Conservation (phyloP, 2,797 vertebrate genomes). For the Galaxias olidus region DNA sequence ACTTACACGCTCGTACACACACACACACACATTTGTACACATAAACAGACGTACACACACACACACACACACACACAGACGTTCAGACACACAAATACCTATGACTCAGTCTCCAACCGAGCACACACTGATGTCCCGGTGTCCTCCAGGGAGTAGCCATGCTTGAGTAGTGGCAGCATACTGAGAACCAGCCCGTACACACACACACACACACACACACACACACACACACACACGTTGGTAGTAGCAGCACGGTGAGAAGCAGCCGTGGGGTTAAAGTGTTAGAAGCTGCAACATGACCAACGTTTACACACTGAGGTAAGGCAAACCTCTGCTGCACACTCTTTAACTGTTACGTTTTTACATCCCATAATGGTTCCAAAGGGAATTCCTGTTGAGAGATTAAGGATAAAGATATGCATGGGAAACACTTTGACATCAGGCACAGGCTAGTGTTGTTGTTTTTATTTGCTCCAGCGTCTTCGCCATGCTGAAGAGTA, state of each 20-base stretch:
- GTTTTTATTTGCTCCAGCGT: too few relatives aligned
- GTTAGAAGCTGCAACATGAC: neutral
- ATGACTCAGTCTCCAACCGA: too few relatives aligned
- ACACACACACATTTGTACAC: neutral
- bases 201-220: neutral
- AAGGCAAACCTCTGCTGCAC: neutral
- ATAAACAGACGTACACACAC: too few relatives aligned
- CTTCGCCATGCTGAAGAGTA: too few relatives aligned
- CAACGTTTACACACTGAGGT: slow-evolving; percentile 10
- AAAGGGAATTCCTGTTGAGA: neutral
- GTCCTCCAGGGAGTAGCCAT: too few relatives aligned
- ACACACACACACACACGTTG: neutral
- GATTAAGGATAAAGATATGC: neutral
- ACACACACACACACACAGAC: too few relatives aligned
- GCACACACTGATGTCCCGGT: too few relatives aligned
- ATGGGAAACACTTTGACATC: too few relatives aligned
- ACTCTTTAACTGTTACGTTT: neutral
- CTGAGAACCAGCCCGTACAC: neutral
- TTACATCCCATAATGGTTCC: neutral
- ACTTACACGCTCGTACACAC: neutral
- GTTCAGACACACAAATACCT: too few relatives aligned
- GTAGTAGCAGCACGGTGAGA: neutral
- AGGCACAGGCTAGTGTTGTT: too few relatives aligned
- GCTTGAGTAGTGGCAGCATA: too few relatives aligned
- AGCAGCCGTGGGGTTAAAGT: neutral